Base-by-base conservation (phyloP, 2,797 vertebrate species). In the Pogoniulus pusillus region DNA sequence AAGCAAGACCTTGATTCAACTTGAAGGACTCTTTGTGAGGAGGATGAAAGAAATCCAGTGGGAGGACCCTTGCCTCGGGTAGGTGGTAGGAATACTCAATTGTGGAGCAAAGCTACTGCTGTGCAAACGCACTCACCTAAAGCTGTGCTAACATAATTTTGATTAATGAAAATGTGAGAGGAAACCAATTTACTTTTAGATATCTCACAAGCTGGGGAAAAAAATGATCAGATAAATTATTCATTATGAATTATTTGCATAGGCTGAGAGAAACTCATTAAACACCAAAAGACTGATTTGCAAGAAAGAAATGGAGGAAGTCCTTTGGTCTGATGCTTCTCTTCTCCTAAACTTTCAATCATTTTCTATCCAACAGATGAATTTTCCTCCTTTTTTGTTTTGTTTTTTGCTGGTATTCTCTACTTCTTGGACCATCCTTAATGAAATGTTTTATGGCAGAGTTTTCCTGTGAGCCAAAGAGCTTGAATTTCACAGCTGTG, bases 181-280 rank as follows among this genome's bases (percentile, higher is more conserved):
- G 83, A 91, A 93, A 79, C 66, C 41, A 83, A 87, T 93, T 85
- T 91, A 45, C 85, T 93, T 90, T 87, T 80, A 92, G 66, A 87
- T 92, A 85, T 55, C 55, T 75, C 69, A 80, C 73, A 93, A 96
- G 94, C 82, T n/a, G 91, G 73, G 41, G 41, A 80, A 93, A 86
- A 89, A 81, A 82, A 58, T 30, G 6, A 77, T 91, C 85, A 92
- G 94, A 94, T 96, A 91, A 93, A 92, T 94, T 89, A 94, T 96
- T 96, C 72, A 92, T 91, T 72, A 79, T 66, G 72, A 85, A 86
- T 86, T 95, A 95, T 95, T 95, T 94, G 91, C 91, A 83, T 73
- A 85, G 79, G 34, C 68, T 0, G 47, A 90, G 77, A 91, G 84
- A 79, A 96, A 74, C 72, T 90, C 81, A 92, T 94, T 93, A 93